Evolutionary conservation across 2,888 invertebrate genomes (phyloP).

Genomic region (Brenthis daphne): DNA sequence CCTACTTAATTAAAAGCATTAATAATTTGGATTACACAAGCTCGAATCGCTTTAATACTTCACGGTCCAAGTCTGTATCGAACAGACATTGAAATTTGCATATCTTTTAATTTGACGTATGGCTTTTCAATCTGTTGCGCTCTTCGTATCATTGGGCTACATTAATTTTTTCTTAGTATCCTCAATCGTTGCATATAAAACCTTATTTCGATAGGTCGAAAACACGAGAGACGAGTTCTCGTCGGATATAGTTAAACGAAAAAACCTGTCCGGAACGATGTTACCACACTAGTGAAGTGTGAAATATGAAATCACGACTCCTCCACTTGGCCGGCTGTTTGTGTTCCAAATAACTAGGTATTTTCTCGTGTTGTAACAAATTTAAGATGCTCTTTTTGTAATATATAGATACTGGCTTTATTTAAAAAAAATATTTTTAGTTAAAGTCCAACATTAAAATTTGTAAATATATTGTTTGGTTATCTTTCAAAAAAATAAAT

Average conservation of each 20-base stretch:
- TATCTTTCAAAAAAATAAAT: neutral
- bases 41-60: slow-evolving; percentile 62
- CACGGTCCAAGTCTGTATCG: slow-evolving; percentile 60
- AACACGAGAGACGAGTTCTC: slow-evolving; percentile 40
- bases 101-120: slow-evolving; percentile 73
- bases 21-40: slow-evolving; percentile 70
- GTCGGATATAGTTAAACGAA: slow-evolving; percentile 57
- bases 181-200: slow-evolving; percentile 43
- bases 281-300: slow-evolving; percentile 76
- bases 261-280: slow-evolving; percentile 69
- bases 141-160: slow-evolving; percentile 38
- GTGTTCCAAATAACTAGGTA: slow-evolving; percentile 70
- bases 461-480: neutral
- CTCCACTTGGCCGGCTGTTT: slow-evolving; percentile 73
- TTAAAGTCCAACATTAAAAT: neutral
- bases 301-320: slow-evolving; percentile 82
- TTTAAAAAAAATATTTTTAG: neutral
- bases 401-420: slow-evolving; percentile 39
- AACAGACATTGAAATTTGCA: slow-evolving; percentile 66
- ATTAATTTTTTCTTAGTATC: slow-evolving; percentile 23
- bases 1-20: slow-evolving; percentile 76
- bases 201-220: slow-evolving; percentile 45
- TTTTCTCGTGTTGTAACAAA: slow-evolving; percentile 71
- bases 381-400: slow-evolving; percentile 61
- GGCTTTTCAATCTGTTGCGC: slow-evolving; percentile 45